phyloP scores from a whole-genome alignment of 1,140 invertebrate species.

The Agrilus planipennis region DNA sequence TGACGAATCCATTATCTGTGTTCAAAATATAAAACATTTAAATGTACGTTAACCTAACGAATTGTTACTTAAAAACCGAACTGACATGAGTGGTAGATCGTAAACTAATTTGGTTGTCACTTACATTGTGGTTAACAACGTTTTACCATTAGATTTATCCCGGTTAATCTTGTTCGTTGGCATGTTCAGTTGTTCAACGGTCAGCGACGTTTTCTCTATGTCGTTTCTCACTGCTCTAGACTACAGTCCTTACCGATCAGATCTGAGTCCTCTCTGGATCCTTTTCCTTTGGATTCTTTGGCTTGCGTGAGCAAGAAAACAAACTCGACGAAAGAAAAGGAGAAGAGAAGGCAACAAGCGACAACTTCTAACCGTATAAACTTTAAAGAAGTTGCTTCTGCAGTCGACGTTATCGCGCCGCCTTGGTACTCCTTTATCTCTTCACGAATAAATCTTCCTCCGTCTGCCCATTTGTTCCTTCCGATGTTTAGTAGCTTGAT shows the following conservation, averaged over 20 bases:
- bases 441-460: slow-evolving; percentile 26
- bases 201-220: no score
- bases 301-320: slow-evolving; percentile 8
- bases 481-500: no score
- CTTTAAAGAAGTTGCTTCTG: slow-evolving; percentile 21
- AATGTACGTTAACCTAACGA: no score
- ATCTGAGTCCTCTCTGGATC: slow-evolving; percentile 27
- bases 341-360: slow-evolving; percentile 10
- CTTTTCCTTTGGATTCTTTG: slow-evolving; percentile 24
- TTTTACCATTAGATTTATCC: slow-evolving; percentile 33
- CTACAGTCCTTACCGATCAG: no score
- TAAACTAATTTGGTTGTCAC: slow-evolving; percentile 25
- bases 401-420: slow-evolving; percentile 21
- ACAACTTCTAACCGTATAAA: slow-evolving; percentile 21
- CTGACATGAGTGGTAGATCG: slow-evolving; percentile 23
- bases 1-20: no score
- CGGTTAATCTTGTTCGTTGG: slow-evolving; percentile 27
- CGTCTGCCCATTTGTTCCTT: no score
- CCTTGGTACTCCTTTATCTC: slow-evolving; percentile 23
- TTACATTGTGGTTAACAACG: slow-evolving; percentile 29
- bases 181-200: no score
- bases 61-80: no score
- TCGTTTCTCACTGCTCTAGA: no score
- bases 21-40: no score
- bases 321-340: not conserved